Evolutionary conservation across 2,797 vertebrate species (phyloP).

Genomic region (Alauda arvensis): DNA sequence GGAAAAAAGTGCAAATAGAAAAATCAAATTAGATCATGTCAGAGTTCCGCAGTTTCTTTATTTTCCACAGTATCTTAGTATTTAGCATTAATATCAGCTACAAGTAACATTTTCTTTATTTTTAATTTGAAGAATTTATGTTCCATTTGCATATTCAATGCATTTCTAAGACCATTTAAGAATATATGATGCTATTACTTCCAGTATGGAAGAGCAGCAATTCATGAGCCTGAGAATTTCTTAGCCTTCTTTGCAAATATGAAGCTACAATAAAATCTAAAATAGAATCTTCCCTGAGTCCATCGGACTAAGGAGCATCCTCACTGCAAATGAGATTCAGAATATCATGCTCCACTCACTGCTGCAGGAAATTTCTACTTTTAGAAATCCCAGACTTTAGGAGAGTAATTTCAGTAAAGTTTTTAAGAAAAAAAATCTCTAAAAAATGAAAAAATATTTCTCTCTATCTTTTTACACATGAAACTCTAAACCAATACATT

Average conservation of each 20-base stretch:
- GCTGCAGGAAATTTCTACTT: conserved; percentile 1
- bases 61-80: neutral
- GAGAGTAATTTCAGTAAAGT: neutral
- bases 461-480: neutral
- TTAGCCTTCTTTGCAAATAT: neutral
- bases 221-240: neutral
- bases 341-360: neutral
- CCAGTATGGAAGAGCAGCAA: neutral
- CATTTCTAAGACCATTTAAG: neutral
- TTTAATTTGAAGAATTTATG: neutral
- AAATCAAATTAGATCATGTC: neutral
- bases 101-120: neutral
- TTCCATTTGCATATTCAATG: neutral
- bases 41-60: neutral
- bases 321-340: conserved; percentile 5
- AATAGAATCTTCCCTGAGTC: conserved; percentile 18
- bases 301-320: neutral
- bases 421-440: neutral
- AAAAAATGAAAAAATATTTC: neutral
- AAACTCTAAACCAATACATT: neutral
- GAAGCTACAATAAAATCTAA: conserved; percentile 9
- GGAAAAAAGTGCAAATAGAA: neutral
- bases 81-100: neutral
- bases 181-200: neutral
- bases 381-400: neutral